Evolutionary conservation across 2,888 invertebrate genomes (phyloP).

Genomic region (Pseudanteris insignis): DNA sequence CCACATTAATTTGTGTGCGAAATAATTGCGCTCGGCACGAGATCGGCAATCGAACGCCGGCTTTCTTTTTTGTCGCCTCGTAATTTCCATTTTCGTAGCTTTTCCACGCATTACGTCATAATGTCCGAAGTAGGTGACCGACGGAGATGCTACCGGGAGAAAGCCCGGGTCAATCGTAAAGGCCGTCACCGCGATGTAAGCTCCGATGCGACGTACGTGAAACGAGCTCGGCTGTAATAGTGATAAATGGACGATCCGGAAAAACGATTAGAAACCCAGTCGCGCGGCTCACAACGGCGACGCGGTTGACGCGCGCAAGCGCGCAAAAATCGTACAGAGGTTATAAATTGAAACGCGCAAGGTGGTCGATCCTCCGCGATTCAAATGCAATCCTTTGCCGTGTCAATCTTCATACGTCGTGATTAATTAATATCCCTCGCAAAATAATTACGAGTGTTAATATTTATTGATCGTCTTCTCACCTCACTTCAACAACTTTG

Average conservation of each 20-base stretch:
- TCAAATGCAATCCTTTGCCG: conserved; percentile 13
- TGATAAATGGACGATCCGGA: conserved; percentile 35
- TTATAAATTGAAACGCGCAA: conserved; percentile 28
- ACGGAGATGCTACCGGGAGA: conserved; percentile 51
- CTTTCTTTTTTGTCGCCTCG: conserved; percentile 13
- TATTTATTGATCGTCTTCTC: too few species aligned
- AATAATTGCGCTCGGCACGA: conserved; percentile 17
- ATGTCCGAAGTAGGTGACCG: conserved; percentile 49
- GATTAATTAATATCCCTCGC: conserved; percentile 24
- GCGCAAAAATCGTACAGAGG: conserved; percentile 11
- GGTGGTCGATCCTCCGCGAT: neutral
- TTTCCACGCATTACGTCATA: conserved; percentile 43
- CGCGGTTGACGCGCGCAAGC: neutral
- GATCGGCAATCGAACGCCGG: conserved; percentile 8
- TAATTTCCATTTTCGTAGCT: conserved; percentile 10
- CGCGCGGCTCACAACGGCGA: conserved; percentile 5
- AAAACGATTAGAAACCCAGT: conserved; percentile 36
- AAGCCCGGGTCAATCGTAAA: conserved; percentile 52
- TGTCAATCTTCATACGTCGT: conserved; percentile 12
- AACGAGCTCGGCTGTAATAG: conserved; percentile 16
- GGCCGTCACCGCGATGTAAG: conserved; percentile 46
- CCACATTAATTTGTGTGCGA: conserved; percentile 13
- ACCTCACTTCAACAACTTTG: too few species aligned
- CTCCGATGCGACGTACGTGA: conserved; percentile 4
- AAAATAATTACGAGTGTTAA: too few species aligned